phyloP scores from a whole-genome alignment of 2,113 vertebrate genomes.

The Taxidea taxus region DNA sequence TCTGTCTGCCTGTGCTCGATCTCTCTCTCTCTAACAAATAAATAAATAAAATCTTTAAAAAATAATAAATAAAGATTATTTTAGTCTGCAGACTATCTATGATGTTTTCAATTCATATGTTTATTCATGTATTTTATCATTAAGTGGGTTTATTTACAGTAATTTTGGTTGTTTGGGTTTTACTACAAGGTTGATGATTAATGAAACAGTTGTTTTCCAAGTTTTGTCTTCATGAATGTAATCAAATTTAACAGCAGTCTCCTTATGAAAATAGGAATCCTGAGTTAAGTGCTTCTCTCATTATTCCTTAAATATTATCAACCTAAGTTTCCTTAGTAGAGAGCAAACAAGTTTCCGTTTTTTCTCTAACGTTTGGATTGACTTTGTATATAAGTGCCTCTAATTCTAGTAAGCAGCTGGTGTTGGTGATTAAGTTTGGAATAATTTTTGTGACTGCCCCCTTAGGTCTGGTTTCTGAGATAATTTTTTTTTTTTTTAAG shows the following conservation, averaged over 20 bases:
- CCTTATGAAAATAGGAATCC: not conserved
- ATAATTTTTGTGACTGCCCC: not conserved
- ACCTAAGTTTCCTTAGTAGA: not conserved
- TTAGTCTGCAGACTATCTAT: not conserved
- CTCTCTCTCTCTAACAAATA: no score
- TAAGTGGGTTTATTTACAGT: not conserved
- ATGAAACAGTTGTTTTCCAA: not conserved
- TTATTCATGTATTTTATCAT: not conserved
- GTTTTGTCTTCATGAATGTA: not conserved
- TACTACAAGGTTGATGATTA: not conserved
- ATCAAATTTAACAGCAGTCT: not conserved
- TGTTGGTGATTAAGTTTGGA: not conserved
- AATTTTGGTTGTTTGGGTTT: not conserved
- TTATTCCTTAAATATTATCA: not conserved
- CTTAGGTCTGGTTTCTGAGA: not conserved
- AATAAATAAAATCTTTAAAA: no score
- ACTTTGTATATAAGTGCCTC: not conserved
- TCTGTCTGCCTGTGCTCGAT: no score
- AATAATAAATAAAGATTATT: not conserved
- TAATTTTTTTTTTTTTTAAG: not conserved
- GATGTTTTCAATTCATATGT: not conserved
- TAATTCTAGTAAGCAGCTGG: not conserved
- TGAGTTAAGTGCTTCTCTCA: not conserved
- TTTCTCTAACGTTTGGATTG: not conserved
- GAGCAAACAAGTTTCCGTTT: not conserved